These are phyloP conservation scores for Xestia sexstrigata DNA, from an alignment of 2,888 invertebrate genomes.

Conservation along the genomic window DNA sequence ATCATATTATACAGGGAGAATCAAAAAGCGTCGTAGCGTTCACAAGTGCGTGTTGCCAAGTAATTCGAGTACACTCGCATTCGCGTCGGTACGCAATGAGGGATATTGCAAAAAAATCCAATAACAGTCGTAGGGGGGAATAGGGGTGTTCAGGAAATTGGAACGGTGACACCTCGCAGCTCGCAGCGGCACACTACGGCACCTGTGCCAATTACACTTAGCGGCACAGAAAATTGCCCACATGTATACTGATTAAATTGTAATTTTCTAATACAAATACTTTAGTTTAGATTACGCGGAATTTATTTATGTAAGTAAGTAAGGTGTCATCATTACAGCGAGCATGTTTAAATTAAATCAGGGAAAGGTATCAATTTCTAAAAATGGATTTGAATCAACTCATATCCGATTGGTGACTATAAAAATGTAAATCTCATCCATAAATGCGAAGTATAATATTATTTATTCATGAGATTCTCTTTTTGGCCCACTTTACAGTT, in stretches of 20 bases:
- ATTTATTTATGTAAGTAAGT: constrained; percentile 14
- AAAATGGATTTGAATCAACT: constrained; percentile 1
- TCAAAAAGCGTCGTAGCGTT: constrained; percentile 70
- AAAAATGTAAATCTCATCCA: constrained; percentile 47
- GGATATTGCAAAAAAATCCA: constrained; percentile 86
- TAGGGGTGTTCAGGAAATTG: constrained; percentile 81
- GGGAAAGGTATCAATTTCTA: constrained; percentile 3
- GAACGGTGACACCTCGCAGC: constrained; percentile 80
- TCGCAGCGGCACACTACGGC: constrained; percentile 70
- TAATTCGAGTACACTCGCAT: constrained; percentile 73
- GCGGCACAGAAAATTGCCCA: constrained; percentile 68
- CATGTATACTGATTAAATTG: constrained; percentile 63
- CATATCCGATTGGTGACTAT: constrained; percentile 7
- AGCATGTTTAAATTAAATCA: not conserved
- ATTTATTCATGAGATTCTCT: constrained; percentile 55
- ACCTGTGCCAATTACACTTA: constrained; percentile 81
- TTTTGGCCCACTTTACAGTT: constrained; percentile 58
- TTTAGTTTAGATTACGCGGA: constrained; percentile 36
- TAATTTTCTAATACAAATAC: constrained; percentile 60
- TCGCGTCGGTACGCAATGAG: constrained; percentile 79
- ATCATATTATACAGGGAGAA: constrained; percentile 68
- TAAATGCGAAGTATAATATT: constrained; percentile 38
- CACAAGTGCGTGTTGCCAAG: constrained; percentile 66
- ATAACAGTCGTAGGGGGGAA: constrained; percentile 75
- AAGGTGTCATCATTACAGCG: not conserved